phyloP scores from a whole-genome alignment of 2,797 vertebrate species.

The Argya squamiceps region DNA sequence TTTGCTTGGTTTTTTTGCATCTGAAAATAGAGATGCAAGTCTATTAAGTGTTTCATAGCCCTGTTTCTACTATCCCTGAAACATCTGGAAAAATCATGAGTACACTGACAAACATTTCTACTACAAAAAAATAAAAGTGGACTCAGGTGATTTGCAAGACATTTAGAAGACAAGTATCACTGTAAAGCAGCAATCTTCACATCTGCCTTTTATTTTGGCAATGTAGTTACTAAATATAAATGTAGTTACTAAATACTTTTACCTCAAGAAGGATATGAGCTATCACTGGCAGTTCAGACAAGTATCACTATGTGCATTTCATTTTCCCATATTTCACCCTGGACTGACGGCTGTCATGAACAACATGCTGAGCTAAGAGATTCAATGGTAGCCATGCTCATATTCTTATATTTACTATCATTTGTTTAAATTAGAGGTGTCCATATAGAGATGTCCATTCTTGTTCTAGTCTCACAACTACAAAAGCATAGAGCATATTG shows the following conservation, averaged over 20 bases:
- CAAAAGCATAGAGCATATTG: neutral
- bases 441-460: neutral
- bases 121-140: neutral
- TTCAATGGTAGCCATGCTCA: neutral
- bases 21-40: neutral
- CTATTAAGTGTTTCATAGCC: neutral
- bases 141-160: neutral
- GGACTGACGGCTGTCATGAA: neutral
- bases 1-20: neutral
- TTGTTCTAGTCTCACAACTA: neutral
- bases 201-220: neutral
- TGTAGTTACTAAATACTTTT: neutral
- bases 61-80: neutral
- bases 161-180: neutral
- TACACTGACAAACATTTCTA: neutral
- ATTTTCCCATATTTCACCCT: neutral
- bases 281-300: neutral
- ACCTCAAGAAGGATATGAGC: neutral
- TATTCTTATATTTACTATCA: neutral
- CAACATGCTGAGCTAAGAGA: neutral
- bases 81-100: neutral
- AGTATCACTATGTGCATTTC: neutral
- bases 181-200: neutral
- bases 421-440: neutral
- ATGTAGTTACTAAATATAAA: neutral